Conservation (phyloP, 2,113 vertebrate species). For the Mus pahari region DNA sequence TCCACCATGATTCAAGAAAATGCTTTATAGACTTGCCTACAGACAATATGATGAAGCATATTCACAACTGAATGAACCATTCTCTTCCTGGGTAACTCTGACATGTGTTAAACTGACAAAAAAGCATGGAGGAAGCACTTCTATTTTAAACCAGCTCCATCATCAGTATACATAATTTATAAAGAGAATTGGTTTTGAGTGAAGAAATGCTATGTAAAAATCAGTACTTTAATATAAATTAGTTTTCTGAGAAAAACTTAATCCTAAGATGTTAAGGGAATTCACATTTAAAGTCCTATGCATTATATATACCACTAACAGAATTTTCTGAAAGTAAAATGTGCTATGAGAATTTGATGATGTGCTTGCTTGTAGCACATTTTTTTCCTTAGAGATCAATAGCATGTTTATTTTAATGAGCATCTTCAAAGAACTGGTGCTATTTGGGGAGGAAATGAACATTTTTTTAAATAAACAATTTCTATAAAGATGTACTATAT, state of each 20-base stretch:
- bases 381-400: neutral
- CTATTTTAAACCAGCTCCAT: neutral
- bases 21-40: neutral
- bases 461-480: constrained; percentile 6
- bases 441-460: neutral
- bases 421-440: neutral
- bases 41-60: neutral
- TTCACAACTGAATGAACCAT: neutral
- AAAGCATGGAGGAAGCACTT: neutral
- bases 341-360: neutral
- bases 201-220: neutral
- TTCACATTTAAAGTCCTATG: neutral
- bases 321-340: constrained; percentile 12
- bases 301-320: constrained; percentile 31
- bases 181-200: neutral
- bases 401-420: neutral
- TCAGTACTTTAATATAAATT: constrained; percentile 41
- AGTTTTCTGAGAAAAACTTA: constrained; percentile 42
- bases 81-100: neutral
- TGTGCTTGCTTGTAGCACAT: neutral
- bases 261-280: neutral
- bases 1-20: neutral
- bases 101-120: neutral
- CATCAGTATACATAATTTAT: neutral
- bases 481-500: neutral